Evolutionary conservation across 1,140 invertebrate genomes (phyloP).

Genomic region (Eriocheir sinensis): DNA sequence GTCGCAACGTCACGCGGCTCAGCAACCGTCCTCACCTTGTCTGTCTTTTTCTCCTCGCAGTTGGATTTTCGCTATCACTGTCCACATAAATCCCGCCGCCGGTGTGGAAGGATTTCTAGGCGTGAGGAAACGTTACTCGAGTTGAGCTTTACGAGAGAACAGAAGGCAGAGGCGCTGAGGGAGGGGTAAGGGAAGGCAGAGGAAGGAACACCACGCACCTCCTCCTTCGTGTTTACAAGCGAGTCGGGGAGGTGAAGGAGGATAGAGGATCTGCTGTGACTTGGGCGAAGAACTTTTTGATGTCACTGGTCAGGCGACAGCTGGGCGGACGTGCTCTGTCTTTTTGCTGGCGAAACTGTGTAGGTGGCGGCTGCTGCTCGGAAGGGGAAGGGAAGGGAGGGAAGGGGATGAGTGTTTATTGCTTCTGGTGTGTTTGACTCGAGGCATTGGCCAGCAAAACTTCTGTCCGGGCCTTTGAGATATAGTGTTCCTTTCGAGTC

Average conservation of each 20-base stretch:
- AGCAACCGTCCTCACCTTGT: background rate
- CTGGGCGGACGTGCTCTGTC: background rate
- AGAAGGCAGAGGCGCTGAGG: background rate
- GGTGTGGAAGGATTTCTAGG: background rate
- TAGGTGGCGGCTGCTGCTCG: background rate
- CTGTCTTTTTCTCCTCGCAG: background rate
- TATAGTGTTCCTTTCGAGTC: too few species aligned
- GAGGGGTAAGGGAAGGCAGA: background rate
- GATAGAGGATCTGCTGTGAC: background rate
- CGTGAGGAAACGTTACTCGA: constrained; percentile 7
- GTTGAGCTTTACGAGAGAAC: background rate
- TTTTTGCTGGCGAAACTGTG: too few species aligned
- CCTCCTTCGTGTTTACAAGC: too few species aligned
- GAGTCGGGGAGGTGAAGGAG: background rate
- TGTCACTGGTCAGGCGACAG: background rate
- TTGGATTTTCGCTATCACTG: background rate
- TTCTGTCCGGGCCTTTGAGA: too few species aligned
- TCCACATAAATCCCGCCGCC: background rate
- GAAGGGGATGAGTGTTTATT: too few species aligned
- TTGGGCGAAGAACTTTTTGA: background rate
- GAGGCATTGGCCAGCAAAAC: too few species aligned
- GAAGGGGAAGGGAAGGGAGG: too few species aligned
- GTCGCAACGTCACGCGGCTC: background rate
- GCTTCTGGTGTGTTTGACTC: too few species aligned
- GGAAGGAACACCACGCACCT: background rate